Evolutionary conservation across 1,140 invertebrate species (phyloP).

Genomic region (Babylonia areolata): DNA sequence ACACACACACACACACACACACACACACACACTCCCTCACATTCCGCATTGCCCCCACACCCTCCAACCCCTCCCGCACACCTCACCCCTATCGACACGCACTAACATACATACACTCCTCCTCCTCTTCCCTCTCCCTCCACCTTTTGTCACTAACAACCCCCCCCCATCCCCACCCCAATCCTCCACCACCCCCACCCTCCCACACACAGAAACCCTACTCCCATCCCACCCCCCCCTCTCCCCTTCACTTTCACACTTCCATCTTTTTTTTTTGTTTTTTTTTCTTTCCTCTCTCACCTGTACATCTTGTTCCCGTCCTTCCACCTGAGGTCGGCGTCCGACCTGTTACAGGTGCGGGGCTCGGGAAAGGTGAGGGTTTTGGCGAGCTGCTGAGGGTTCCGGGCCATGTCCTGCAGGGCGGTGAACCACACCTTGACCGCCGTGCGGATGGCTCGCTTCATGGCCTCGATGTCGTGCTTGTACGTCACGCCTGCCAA

Average conservation of each 20-base stretch:
- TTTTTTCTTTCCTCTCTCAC: no score
- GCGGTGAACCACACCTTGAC: conserved; percentile 47
- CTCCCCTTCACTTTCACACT: conserved; percentile 33
- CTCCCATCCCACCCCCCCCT: no score
- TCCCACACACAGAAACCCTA: no score
- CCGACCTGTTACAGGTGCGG: background rate
- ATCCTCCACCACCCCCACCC: no score
- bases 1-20: conserved; percentile 14
- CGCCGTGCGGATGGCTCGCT: conserved; percentile 36
- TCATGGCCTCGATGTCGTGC: conserved; percentile 45
- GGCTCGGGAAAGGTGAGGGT: conserved; percentile 29
- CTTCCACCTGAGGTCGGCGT: conserved; percentile 33
- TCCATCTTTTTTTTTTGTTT: no score
- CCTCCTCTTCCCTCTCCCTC: no score
- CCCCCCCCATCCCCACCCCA: no score
- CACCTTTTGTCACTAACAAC: no score
- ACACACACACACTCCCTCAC: background rate
- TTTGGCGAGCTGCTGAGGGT: background rate
- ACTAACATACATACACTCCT: no score
- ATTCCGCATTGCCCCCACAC: no score
- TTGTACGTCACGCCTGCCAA: conserved; percentile 46
- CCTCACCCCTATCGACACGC: no score
- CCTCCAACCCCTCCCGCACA: background rate
- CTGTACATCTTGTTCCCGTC: conserved; percentile 42
- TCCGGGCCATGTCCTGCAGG: conserved; percentile 34